These are phyloP conservation scores for Oryzias woworae DNA, from an alignment of 2,113 vertebrate species.

Conservation along the genomic window DNA sequence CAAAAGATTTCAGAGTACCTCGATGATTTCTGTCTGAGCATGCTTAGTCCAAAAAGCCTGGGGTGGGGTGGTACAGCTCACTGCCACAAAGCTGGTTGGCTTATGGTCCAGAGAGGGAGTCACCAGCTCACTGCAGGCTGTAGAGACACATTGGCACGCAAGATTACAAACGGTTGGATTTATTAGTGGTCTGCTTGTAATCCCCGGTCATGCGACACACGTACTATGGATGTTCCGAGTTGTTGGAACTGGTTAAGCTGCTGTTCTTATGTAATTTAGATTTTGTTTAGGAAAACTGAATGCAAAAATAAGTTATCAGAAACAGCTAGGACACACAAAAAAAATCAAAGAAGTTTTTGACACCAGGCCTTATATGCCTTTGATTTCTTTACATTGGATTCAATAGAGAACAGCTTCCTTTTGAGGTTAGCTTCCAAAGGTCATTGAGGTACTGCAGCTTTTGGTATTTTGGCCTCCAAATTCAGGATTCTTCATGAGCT, in stretches of 20 bases:
- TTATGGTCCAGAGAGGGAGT: conserved; percentile 93
- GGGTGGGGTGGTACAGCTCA: conserved; percentile 98
- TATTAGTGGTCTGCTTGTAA: conserved; percentile 33
- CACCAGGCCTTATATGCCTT: too few relatives aligned
- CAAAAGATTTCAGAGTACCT: conserved; percentile 75
- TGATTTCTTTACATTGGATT: too few relatives aligned
- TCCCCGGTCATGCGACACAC: conserved; percentile 11
- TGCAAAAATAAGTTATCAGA: neutral
- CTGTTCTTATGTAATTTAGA: conserved; percentile 1
- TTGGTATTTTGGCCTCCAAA: too few relatives aligned
- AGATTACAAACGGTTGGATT: conserved; percentile 52
- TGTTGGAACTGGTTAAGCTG: conserved; percentile 3
- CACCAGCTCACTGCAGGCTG: conserved; percentile 95
- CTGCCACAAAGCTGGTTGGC: conserved; percentile 95
- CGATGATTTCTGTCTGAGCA: conserved; percentile 97
- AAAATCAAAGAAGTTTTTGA: too few relatives aligned
- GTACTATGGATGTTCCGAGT: conserved; percentile 14
- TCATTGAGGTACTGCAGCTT: too few relatives aligned
- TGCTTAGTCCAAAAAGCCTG: conserved; percentile 99
- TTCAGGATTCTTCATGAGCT: too few relatives aligned
- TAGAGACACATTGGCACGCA: conserved; percentile 19
- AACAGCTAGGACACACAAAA: too few relatives aligned
- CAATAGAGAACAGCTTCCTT: too few relatives aligned
- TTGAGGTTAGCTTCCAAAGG: too few relatives aligned
- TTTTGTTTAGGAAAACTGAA: neutral